A percentile compares a stretch with the other conserved stretches of the same genome.
These are phyloP conservation scores for Heliocidaris erythrogramma DNA, from an alignment of 35 echinoderm and acorn worm species.

Conservation along the genomic window DNA sequence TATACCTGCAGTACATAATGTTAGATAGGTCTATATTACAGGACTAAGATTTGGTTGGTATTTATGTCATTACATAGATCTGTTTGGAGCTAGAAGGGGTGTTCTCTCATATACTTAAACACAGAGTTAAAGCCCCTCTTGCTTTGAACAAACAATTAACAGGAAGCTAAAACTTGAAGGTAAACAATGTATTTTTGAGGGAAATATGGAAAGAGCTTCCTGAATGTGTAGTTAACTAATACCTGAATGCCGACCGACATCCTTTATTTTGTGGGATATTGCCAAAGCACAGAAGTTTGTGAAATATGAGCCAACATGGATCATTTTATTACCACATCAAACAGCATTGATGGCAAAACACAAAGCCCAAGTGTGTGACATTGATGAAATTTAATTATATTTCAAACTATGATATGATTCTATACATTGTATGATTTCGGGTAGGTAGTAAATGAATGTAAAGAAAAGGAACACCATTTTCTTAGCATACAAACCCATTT, in stretches of 20 bases:
- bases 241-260: background rate
- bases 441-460: no score
- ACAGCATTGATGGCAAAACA: conserved; percentile 3
- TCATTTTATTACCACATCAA: background rate
- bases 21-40: background rate
- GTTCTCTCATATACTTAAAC: no score
- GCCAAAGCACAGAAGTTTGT: background rate
- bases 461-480: no score
- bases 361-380: background rate
- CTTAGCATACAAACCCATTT: no score
- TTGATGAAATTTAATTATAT: background rate
- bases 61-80: background rate
- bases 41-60: background rate
- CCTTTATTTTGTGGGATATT: background rate
- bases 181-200: background rate
- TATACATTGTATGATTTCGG: no score
- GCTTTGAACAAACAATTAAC: no score
- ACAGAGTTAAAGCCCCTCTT: no score
- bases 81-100: no score
- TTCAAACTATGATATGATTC: background rate
- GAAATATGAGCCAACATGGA: background rate
- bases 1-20: background rate
- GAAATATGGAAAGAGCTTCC: background rate
- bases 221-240: background rate
- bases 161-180: background rate